Base-by-base conservation (phyloP, 2,888 invertebrate species). In the Polylopha cassiicola region DNA sequence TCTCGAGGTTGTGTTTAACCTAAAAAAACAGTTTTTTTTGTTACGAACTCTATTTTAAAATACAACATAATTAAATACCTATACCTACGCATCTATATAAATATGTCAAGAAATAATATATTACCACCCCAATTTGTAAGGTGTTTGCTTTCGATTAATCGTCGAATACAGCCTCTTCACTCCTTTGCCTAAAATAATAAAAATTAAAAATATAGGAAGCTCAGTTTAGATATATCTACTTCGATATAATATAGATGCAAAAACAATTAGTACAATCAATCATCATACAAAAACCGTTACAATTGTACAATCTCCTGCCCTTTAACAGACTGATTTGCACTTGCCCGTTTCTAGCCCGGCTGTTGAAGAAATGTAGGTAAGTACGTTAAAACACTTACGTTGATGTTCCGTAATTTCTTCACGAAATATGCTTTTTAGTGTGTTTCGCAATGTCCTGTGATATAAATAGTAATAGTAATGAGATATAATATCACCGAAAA, bases 51-150 rank as follows among this genome's bases (percentile, higher is more conserved):
- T 13, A 50, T 55, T 0, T 48, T 23, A 11, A 58, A 48, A 60
- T 62, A 61, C 44, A 28, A 51, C 51, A 43, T 10, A 26, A 37
- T 14, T 30, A 13, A 14, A 8, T 24, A 24, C 18, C 15, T 17
- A 15, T 14, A 23, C 23, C 8, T 11, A 16, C 20, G 4, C 8
- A 7, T 16, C 13, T 26, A 22, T 4, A 48, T 51, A 21, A 20
- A 24, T 24, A 20, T 7, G 1, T 14, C 15, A 9, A 3, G 13
- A 22, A 13, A 6, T 10, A 7, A 14, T 8, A 10, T 9, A 18
- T 47, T 50, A 78, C 80, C 80, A 81, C 44, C 80, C 80, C n/a
- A 81, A 27, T 44, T 57, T 74, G 30, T 69, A 61, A 0, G 71
- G 73, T 1, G 17, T 46, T 13, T 55, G 66, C 2, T 53, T 52